Conservation (phyloP, 2,113 vertebrate species). For the Brachionichthys hirsutus region DNA sequence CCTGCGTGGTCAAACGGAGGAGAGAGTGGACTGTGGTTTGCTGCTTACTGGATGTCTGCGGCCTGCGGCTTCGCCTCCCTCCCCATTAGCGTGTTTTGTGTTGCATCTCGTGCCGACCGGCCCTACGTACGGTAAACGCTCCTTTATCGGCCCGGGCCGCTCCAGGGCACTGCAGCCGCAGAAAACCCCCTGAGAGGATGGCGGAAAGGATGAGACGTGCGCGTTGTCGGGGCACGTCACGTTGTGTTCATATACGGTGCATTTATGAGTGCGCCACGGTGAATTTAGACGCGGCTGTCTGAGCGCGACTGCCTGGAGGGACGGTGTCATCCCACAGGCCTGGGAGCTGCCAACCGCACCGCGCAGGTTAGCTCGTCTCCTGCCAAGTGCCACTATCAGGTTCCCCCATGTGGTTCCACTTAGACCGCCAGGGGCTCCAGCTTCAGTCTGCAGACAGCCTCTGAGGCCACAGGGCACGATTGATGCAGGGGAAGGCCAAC, state of each 20-base stretch:
- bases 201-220: slow-evolving; percentile 60
- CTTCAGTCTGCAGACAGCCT: slow-evolving; percentile 55
- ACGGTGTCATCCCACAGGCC: slow-evolving; percentile 42
- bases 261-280: background rate
- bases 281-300: background rate
- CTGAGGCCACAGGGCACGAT: slow-evolving; percentile 47
- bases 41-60: slow-evolving; percentile 80
- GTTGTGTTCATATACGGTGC: background rate
- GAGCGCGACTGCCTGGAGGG: slow-evolving; percentile 19
- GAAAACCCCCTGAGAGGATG: slow-evolving; percentile 68
- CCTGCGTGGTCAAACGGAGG: slow-evolving; percentile 67
- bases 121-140: slow-evolving; percentile 76
- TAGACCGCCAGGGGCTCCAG: slow-evolving; percentile 62
- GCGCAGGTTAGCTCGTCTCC: slow-evolving; percentile 54
- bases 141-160: slow-evolving; percentile 68
- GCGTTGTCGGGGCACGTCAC: slow-evolving; percentile 3
- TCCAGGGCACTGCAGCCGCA: slow-evolving; percentile 70
- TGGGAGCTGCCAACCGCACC: slow-evolving; percentile 29
- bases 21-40: slow-evolving; percentile 74
- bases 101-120: slow-evolving; percentile 66
- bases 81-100: slow-evolving; percentile 78
- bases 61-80: slow-evolving; percentile 78
- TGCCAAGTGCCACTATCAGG: slow-evolving; percentile 57
- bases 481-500: slow-evolving; percentile 14
- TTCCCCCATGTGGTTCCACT: slow-evolving; percentile 73